Evolutionary conservation across 2,113 vertebrate species (phyloP).

Genomic region (Heteronetta atricapilla): DNA sequence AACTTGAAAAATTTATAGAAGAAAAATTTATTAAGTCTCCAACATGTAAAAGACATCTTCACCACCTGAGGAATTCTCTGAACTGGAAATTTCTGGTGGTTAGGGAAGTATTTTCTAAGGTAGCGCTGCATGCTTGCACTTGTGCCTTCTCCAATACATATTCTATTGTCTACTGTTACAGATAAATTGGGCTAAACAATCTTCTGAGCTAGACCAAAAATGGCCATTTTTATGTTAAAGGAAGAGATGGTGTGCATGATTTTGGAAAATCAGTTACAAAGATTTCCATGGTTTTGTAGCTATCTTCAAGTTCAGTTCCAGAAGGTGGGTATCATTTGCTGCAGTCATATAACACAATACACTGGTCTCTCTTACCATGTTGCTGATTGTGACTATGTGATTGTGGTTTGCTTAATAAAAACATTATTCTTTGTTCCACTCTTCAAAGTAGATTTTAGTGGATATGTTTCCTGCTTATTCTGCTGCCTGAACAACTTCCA

Average conservation of each 20-base stretch:
- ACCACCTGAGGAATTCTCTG: not conserved
- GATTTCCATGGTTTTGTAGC: not conserved
- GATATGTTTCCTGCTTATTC: not conserved
- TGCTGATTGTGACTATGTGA: not conserved
- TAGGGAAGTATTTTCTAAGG: not conserved
- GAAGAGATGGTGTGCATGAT: not conserved
- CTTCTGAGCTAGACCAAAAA: not conserved
- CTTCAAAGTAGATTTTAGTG: not conserved
- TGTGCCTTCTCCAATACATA: not conserved
- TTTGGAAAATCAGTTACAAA: not conserved
- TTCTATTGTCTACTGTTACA: not conserved
- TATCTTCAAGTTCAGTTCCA: not conserved
- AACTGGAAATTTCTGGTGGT: not conserved
- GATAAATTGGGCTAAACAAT: not conserved
- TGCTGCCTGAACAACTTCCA: not conserved
- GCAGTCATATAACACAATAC: not conserved
- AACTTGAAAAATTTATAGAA: not conserved
- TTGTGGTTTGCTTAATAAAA: not conserved
- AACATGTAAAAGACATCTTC: not conserved
- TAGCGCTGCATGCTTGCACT: not conserved
- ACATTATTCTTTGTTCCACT: not conserved
- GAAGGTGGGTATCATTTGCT: not conserved
- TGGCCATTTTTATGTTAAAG: not conserved
- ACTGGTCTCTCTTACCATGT: not conserved
- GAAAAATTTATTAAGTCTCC: not conserved